Evolutionary conservation across 2,888 invertebrate genomes (phyloP), one percentile per base, ranked within the genome.

Genomic region (Drosophila kanekoi): DNA sequence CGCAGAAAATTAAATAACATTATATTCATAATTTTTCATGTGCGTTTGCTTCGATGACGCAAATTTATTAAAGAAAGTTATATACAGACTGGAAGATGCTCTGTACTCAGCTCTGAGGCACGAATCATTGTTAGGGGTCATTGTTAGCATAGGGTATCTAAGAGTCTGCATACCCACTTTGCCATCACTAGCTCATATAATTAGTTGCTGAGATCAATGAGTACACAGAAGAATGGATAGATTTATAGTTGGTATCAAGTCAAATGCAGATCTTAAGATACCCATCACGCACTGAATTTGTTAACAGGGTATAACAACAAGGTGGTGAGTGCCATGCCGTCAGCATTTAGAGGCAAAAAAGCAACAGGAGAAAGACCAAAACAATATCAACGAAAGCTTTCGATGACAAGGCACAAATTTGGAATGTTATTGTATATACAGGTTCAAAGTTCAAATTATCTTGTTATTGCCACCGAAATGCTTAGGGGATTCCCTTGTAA

Each of bases 401-500:
- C 40, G 59, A 9, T 37, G 44, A 45, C n/a, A 11, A 18, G 16
- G 23, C 52, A 28, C 4, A 49, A 43, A n/a, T 59, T 33, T 4
- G 13, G 4, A 3, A 58, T 41, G 2, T 20, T 16, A 4, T 44
- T 23, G 20, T 20, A n/a, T n/a, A 13, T 13, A 44, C 20, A 44
- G 13, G 8, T 11, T 16, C 11, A 8, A 8, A 38, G 8, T 18
- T 40, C n/a, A 20, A 47, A 23, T 4, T 16, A 11, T 3, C 16
- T 35, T 35, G 41, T 59, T 43, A 3, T 13, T 58, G 20, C 16
- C 4, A 14, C 13, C 20, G 11, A n/a, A 33, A 16, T 63, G 37
- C 2, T n/a, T 28, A 14, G 62, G 63, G 72, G 60, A 11, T 43
- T 63, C 77, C 77, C 67, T 20, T 52, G 60, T 64, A 45, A 61